Conservation (phyloP, 2,113 vertebrate genomes). For the Nothoprocta perdicaria region DNA sequence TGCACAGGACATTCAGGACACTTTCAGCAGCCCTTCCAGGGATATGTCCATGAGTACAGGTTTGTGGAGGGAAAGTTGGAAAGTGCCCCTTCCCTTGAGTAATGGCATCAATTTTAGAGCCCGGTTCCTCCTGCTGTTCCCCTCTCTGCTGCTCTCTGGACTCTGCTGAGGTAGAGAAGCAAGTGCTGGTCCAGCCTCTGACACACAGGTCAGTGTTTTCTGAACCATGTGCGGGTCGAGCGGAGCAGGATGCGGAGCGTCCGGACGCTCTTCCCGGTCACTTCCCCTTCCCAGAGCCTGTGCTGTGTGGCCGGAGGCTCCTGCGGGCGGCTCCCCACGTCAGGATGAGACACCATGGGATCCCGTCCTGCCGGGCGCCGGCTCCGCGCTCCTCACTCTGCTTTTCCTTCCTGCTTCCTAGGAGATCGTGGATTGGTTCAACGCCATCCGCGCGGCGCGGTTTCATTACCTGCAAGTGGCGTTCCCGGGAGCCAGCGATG, state of each 20-base stretch:
- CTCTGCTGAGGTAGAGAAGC: background rate
- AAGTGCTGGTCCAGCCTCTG: background rate
- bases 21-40: background rate
- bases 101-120: background rate
- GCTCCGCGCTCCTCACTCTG: background rate
- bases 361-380: background rate
- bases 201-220: background rate
- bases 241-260: background rate
- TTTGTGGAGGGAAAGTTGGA: background rate
- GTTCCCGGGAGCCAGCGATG: slow-evolving; percentile 89
- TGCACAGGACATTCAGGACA: background rate
- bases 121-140: background rate
- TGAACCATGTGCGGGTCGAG: background rate
- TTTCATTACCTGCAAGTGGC: slow-evolving; percentile 97
- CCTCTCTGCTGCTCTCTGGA: background rate
- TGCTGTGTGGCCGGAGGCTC: background rate
- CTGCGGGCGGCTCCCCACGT: background rate
- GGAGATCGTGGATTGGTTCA: slow-evolving; percentile 98
- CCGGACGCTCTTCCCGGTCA: background rate
- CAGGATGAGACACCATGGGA: rapidly evolving
- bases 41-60: rapidly evolving
- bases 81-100: background rate
- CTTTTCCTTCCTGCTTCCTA: slow-evolving; percentile 39
- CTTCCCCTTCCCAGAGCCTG: background rate
- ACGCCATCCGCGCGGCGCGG: slow-evolving; percentile 91